These are phyloP conservation scores for Euplexia lucipara DNA, from an alignment of 2,888 invertebrate species.

Conservation along the genomic window DNA sequence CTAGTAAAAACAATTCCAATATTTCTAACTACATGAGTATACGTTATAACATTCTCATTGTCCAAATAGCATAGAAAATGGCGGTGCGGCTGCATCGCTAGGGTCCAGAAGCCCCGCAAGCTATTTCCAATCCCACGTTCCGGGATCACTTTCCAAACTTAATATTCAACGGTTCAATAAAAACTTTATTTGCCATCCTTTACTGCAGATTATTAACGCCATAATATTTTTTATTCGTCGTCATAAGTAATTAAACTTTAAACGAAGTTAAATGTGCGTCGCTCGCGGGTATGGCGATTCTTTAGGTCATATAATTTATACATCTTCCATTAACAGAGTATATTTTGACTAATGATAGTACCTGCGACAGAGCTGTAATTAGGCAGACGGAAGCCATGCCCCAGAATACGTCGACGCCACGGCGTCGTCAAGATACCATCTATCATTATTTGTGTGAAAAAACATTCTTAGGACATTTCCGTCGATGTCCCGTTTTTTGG, in stretches of 20 bases:
- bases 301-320: slow-evolving; percentile 32
- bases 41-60: slow-evolving; percentile 36
- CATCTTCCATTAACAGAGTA: slow-evolving; percentile 34
- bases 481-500: slow-evolving; percentile 10
- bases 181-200: slow-evolving; percentile 4
- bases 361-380: slow-evolving; percentile 42
- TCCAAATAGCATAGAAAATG: slow-evolving; percentile 27
- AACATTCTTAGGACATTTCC: slow-evolving; percentile 7
- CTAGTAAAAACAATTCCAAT: background rate
- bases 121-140: slow-evolving; percentile 37
- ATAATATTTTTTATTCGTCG: slow-evolving; percentile 19
- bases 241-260: slow-evolving; percentile 25
- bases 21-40: background rate
- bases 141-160: slow-evolving; percentile 16
- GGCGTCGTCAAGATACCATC: slow-evolving; percentile 35
- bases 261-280: slow-evolving; percentile 22
- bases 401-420: slow-evolving; percentile 25
- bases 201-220: slow-evolving; percentile 12
- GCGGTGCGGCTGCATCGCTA: slow-evolving; percentile 17
- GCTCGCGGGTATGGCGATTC: slow-evolving; percentile 12
- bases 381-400: slow-evolving; percentile 39
- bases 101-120: slow-evolving; percentile 1
- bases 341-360: slow-evolving; percentile 52
- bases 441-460: slow-evolving; percentile 40
- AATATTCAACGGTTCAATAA: slow-evolving; percentile 27